Evolutionary conservation across 2,888 invertebrate genomes (phyloP).

Genomic region (Siphlonurus alternatus): DNA sequence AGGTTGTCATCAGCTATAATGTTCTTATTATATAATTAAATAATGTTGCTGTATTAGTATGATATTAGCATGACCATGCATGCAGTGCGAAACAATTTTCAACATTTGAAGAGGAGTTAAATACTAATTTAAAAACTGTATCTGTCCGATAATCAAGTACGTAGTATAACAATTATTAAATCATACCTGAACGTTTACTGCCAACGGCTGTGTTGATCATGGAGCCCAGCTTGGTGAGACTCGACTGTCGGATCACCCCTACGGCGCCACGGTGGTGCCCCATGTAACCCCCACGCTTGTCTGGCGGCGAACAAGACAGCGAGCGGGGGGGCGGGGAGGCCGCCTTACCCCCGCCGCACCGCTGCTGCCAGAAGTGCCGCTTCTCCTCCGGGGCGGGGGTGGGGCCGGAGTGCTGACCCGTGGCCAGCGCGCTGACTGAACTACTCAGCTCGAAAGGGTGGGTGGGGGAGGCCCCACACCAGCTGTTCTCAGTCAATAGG

Average conservation of each 20-base stretch:
- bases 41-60: no score
- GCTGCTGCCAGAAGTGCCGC: not conserved
- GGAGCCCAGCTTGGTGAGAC: slow-evolving; percentile 42
- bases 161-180: no score
- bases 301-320: not conserved
- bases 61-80: no score
- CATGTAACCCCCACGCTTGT: not conserved
- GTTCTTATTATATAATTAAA: no score
- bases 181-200: slow-evolving; percentile 21
- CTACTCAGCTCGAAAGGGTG: no score
- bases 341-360: not conserved
- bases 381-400: not conserved
- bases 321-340: not conserved
- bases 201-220: slow-evolving; percentile 43
- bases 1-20: no score
- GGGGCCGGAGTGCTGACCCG: not conserved
- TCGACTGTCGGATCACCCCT: slow-evolving; percentile 37
- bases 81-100: no score
- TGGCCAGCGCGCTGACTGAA: not conserved
- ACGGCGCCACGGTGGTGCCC: not conserved
- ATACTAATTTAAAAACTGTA: no score
- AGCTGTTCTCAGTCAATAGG: no score
- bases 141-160: no score
- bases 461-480: no score
- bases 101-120: no score